Base-by-base conservation (phyloP, 2,888 invertebrate genomes). In the Campoplex nolae region DNA sequence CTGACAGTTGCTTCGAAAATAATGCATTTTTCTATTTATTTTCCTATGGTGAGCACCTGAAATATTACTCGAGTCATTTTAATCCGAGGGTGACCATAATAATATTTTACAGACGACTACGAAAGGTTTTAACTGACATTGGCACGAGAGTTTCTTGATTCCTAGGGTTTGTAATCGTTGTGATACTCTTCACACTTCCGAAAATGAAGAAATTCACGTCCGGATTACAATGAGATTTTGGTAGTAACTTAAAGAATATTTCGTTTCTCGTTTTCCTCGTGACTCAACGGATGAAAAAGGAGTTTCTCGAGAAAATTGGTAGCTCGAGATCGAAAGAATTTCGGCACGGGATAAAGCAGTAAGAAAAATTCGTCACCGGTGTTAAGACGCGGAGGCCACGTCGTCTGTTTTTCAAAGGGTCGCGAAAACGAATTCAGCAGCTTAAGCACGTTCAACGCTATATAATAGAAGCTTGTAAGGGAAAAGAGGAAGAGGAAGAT, bases 391-490 rank as follows among this genome's bases (percentile, higher is more conserved):
- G 42, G 28, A 81, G 73, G 79, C 83, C 79, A 65, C 76, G 75
- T 80, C 70, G 62, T 67, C 56, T 71, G 45, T 77, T 86, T 82
- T 83, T 68, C 68, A 86, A 83, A 80, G 83, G 68, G 62, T 51
- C 18, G 42, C 85, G 79, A 58, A 76, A 80, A 83, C 67, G 80
- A 82, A 83, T 86, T 83, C 80, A 86, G 86, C 83, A 80, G 80
- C 86, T 83, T 86, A 76, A 83, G 77, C 83, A 83, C 86, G 83
- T 86, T 86, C 80, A 81, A 83, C 79, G 75, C 62, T 79, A 56
- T 75, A 86, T 79, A 83, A 83, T 76, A 65, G 83, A 68, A 62
- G 68, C 75, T 28, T 38, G 51, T 51, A 38, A n/a, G 42, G 35
- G 38, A 23, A 18, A 58, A 51, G 42, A 54, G 51, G 45, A 7